phyloP scores from a whole-genome alignment of 2,888 invertebrate genomes.

The Caenorhabditis japonica region DNA sequence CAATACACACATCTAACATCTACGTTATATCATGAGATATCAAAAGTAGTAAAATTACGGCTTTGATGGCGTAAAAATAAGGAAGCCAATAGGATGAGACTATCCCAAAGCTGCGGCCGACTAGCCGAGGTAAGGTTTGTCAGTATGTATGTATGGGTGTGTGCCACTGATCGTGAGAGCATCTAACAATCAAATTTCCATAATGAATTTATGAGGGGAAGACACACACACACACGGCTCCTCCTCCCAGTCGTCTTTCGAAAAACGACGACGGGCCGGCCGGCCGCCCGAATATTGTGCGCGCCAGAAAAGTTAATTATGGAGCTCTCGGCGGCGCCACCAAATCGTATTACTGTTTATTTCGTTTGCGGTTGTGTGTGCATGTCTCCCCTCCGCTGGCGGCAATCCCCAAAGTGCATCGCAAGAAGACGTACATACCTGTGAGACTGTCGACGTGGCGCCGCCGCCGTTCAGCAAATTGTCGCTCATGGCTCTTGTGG shows the following conservation, averaged over 20 bases:
- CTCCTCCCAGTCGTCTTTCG: conserved; percentile 44
- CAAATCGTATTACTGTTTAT: conserved; percentile 59
- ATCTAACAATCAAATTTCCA: conserved; percentile 70
- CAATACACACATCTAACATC: too few relatives aligned
- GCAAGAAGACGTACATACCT: conserved; percentile 27
- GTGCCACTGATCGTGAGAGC: conserved; percentile 53
- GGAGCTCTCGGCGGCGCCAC: conserved; percentile 52
- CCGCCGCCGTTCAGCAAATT: conserved; percentile 34
- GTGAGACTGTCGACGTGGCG: conserved; percentile 41
- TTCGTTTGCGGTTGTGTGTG: conserved; percentile 33
- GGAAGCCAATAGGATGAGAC: too few relatives aligned
- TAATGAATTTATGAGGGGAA: conserved; percentile 71
- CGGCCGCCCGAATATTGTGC: conserved; percentile 43
- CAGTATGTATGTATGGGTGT: too few relatives aligned
- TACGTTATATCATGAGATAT: too few relatives aligned
- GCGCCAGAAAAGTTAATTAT: conserved; percentile 71
- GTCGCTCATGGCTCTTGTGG: conserved; percentile 41
- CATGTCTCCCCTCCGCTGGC: conserved; percentile 3
- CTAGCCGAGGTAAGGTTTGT: too few relatives aligned
- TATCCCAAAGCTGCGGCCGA: too few relatives aligned
- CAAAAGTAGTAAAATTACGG: too few relatives aligned
- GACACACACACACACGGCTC: conserved; percentile 40
- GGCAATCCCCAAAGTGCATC: too few relatives aligned
- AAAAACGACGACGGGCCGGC: conserved; percentile 21
- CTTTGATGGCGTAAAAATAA: too few relatives aligned